Base-by-base conservation (phyloP, 2,888 invertebrate genomes). In the Ecliptopera silaceata region DNA sequence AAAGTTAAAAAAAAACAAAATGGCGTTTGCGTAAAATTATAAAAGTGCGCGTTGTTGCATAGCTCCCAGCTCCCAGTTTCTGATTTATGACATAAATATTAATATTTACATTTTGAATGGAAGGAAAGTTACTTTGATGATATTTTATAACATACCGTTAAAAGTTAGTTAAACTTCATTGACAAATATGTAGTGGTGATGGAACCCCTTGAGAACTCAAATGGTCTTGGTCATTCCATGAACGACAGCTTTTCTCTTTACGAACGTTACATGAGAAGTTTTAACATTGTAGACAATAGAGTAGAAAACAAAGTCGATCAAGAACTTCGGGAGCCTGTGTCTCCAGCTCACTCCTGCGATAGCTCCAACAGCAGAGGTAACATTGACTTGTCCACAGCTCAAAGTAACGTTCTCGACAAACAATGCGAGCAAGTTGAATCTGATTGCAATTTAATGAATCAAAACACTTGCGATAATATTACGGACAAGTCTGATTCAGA, bases 211-310 rank as follows among this genome's bases (percentile, higher is more conserved):
- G 86, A 85, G 77, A 87, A 88, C 75, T 86, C 90, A 56, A 88
- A 88, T 80, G 84, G 87, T 77, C 84, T 89, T 80, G 85, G 87
- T 77, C 84, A 81, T 73, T 88, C 89, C 51, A 75, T 85, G 82
- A 88, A 84, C 79, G 86, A 89, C 76, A 88, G 85, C 76, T 87
- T 90, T 77, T 88, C 88, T 68, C 72, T 90, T 62, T 91, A 91
- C 60, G 88, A 88, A 62, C 82, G 89, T 39, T 91, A 89, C 67
- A 78, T 90, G 79, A 81, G 85, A 77, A 90, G 88, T 79, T 91
- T 91, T 65, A 89, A 83, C 70, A 84, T 89, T 48, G 87, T 82
- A 47, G 75, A 83, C 64, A 78, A 72, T 59, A 57, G 80, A 52
- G 69, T 74, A 20, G 78, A 82, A 61, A 75, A 75, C 54, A 77